A percentile compares a stretch with the other conserved stretches of the same genome.
Conservation (phyloP, 2,888 invertebrate genomes). For the Ctenicera cuprea region DNA sequence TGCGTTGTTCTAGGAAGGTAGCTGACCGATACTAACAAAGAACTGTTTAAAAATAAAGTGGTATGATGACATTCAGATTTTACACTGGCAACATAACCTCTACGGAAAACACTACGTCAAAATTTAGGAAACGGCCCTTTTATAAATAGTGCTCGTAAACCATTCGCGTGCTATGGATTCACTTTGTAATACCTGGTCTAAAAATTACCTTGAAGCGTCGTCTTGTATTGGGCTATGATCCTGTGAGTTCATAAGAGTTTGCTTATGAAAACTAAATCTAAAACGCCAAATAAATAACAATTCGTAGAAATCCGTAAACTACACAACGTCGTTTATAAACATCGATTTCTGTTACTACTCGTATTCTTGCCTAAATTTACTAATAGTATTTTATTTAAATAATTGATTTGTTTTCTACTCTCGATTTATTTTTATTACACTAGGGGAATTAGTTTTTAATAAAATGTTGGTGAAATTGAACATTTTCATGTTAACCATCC, state of each 20-base stretch:
- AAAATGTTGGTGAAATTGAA: neutral
- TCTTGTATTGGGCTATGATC: constrained; percentile 70
- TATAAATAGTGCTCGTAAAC: constrained; percentile 10
- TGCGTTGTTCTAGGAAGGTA: constrained; percentile 29
- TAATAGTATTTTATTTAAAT: constrained; percentile 46
- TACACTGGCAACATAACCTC: constrained; percentile 68
- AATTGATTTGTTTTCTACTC: constrained; percentile 52
- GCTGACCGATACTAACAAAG: constrained; percentile 55
- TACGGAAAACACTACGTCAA: constrained; percentile 44
- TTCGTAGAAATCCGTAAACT: constrained; percentile 15
- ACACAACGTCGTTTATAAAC: constrained; percentile 35
- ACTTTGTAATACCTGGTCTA: constrained; percentile 13
- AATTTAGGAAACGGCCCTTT: constrained; percentile 4
- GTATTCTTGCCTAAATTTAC: constrained; percentile 35
- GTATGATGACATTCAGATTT: constrained; percentile 69
- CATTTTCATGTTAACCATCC: neutral
- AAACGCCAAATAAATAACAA: constrained; percentile 51
- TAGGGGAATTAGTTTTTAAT: constrained; percentile 12
- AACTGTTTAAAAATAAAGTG: constrained; percentile 51
- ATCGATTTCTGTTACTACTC: constrained; percentile 32
- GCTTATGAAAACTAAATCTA: constrained; percentile 52
- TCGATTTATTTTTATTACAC: constrained; percentile 48
- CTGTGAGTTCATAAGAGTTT: constrained; percentile 73
- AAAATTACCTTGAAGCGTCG: constrained; percentile 74
- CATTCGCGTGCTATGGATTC: neutral